Base-by-base conservation (phyloP, 1,140 invertebrate species). In the Pseudomyrmex concolor region DNA sequence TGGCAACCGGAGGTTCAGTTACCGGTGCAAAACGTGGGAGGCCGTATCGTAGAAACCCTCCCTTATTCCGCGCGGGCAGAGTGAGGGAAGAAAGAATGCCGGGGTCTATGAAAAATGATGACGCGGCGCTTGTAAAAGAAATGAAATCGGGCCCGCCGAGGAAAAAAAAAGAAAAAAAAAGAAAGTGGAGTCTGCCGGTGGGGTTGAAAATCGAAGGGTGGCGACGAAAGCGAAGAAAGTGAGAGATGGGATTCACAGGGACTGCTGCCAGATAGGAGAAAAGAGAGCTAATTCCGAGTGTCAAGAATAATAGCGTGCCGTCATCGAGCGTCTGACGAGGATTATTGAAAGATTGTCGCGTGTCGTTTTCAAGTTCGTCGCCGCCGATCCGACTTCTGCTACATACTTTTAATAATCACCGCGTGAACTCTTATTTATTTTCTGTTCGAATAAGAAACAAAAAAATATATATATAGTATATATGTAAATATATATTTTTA, bases 61-160 rank as follows among this genome's bases (percentile, higher is more conserved):
- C 83, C 80, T 85, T 89, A 89, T 89, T 66, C 80, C 76, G 70
- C 64, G 67, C 82, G 77, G 76, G 88, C 76, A 88, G 85, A 45
- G 82, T 67, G 60, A 57, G 66, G 64, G 34, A 66, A 80, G 66
- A 70, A 80, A 80, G 76, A 55, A 66, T 50, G 48, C 45, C 73
- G 82, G 91, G 92, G 90, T 92, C 92, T 92, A 94, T 94, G 93
- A 94, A 94, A 94, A 94, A 94, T 93, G 93, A 94, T 94, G 93
- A 94, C 93, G 92, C 89, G 88, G 92, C 91, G 87, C 86, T 92
- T 91, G 91, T 90, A 90, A 92, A 93, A 92, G 92, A 93, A 93
- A 94, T 94, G 91, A 92, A 94, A 93, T 94, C 92, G 92, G 92
- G 90, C 91, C 88, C 57, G 85, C 64, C 59, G 64, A 71, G 84